phyloP scores from a whole-genome alignment of 2,113 vertebrate genomes.

The Hippocampus zosterae region DNA sequence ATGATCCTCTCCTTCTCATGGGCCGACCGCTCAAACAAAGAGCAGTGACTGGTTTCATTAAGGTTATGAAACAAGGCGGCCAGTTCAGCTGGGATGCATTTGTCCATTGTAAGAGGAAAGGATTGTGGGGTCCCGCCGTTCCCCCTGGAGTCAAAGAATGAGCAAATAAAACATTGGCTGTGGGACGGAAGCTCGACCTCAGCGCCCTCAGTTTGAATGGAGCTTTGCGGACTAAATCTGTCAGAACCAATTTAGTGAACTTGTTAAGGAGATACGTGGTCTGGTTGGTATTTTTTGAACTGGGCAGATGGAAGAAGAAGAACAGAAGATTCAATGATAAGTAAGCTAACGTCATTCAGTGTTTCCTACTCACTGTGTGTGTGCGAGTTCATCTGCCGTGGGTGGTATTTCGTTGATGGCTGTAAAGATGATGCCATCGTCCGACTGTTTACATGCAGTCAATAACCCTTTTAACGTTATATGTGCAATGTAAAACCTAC shows the following conservation, averaged over 20 bases:
- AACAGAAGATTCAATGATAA: constrained; percentile 16
- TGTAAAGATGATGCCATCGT: constrained; percentile 21
- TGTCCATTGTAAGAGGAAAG: constrained; percentile 53
- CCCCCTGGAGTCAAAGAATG: constrained; percentile 40
- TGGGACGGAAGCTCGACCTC: constrained; percentile 48
- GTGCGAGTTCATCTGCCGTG: constrained; percentile 13
- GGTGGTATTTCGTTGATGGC: constrained; percentile 8
- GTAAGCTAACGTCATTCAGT: constrained; percentile 21
- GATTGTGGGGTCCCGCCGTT: constrained; percentile 61
- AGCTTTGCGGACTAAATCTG: constrained; percentile 44
- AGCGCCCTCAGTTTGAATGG: constrained; percentile 36
- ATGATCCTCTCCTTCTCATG: constrained; percentile 33
- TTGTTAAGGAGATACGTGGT: constrained; percentile 22
- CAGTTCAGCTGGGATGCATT: constrained; percentile 33
- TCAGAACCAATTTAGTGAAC: constrained; percentile 54
- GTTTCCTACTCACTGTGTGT: constrained; percentile 18
- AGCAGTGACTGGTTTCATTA: constrained; percentile 46
- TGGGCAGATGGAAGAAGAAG: constrained; percentile 10
- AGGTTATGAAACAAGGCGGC: constrained; percentile 64
- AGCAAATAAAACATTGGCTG: constrained; percentile 49
- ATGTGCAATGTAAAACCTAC: too few species aligned
- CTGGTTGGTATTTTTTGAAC: constrained; percentile 16
- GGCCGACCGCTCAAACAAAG: constrained; percentile 35
- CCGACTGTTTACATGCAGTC: not conserved
- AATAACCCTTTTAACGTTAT: too few species aligned